A percentile compares a stretch with the other conserved stretches of the same genome.
phyloP scores from a whole-genome alignment of 2,888 invertebrate genomes.

The Scelioninae gen. 2 region DNA sequence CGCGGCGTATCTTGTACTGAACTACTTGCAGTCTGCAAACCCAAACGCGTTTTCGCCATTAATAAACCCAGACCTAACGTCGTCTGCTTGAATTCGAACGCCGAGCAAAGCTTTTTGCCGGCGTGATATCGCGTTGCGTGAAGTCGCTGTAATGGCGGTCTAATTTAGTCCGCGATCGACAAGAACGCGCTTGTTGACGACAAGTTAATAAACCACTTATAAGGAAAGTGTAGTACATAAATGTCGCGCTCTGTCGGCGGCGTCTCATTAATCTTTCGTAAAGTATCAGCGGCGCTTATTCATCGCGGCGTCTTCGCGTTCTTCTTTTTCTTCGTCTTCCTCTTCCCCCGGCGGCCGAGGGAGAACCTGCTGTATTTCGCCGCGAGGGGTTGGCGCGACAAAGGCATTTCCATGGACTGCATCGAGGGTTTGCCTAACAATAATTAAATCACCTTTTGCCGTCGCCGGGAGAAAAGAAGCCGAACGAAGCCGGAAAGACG shows the following conservation, averaged over 20 bases:
- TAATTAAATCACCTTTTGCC: conserved; percentile 68
- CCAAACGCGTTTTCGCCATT: no score
- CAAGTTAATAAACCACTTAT: conserved; percentile 53
- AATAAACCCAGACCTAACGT: no score
- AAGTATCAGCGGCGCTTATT: conserved; percentile 53
- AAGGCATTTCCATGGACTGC: conserved; percentile 54
- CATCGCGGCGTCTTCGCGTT: conserved; percentile 32
- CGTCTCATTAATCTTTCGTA: conserved; percentile 53
- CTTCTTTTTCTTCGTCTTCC: not conserved
- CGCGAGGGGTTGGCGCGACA: conserved; percentile 60
- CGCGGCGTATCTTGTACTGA: no score
- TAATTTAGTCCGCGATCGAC: conserved; percentile 49
- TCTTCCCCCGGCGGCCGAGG: not conserved
- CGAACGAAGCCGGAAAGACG: conserved; percentile 53
- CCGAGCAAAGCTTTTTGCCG: conserved; percentile 17
- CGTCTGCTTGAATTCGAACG: not conserved
- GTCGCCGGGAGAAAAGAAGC: conserved; percentile 61
- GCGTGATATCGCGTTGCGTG: conserved; percentile 5
- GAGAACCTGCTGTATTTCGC: conserved; percentile 5
- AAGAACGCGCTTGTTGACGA: conserved; percentile 42
- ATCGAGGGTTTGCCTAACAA: conserved; percentile 64
- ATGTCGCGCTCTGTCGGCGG: conserved; percentile 51
- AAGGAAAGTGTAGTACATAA: conserved; percentile 51
- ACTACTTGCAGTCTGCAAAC: no score
- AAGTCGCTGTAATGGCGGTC: conserved; percentile 22